A percentile compares a stretch with the other conserved stretches of the same genome.
phyloP scores from a whole-genome alignment of 2,888 invertebrate genomes.

The Pyrochroa serraticornis region DNA sequence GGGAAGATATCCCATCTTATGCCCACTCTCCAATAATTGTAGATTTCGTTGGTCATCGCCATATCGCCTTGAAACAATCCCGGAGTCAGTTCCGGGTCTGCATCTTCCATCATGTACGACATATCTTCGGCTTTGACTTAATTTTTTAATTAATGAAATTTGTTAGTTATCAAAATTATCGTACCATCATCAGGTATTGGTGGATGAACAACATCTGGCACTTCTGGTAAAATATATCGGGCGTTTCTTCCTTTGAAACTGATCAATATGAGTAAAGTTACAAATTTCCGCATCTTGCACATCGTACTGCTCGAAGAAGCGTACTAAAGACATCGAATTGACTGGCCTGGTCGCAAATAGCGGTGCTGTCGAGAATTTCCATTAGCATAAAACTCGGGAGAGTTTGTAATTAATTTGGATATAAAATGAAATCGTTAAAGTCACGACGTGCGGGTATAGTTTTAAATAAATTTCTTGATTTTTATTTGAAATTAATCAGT shows the following conservation, averaged over 20 bases:
- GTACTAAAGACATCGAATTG: constrained; percentile 12
- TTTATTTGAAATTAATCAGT: neutral
- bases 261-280: constrained; percentile 9
- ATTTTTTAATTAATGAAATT: neutral
- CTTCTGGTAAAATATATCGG: constrained; percentile 52
- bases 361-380: constrained; percentile 19
- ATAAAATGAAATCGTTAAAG: no score
- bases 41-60: constrained; percentile 67
- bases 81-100: constrained; percentile 70
- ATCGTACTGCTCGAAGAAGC: constrained; percentile 7
- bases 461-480: neutral
- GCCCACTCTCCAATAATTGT: constrained; percentile 67
- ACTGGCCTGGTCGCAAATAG: constrained; percentile 16
- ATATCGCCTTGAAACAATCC: constrained; percentile 73
- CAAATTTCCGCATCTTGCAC: constrained; percentile 10
- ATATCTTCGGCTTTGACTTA: constrained; percentile 25
- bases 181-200: constrained; percentile 59
- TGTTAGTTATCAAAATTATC: constrained; percentile 9
- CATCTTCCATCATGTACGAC: constrained; percentile 41
- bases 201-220: constrained; percentile 58
- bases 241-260: constrained; percentile 12
- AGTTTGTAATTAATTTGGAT: neutral
- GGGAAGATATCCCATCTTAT: constrained; percentile 70
- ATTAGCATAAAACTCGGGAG: constrained; percentile 11
- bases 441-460: no score